Evolutionary conservation across 2,797 vertebrate genomes (phyloP), one percentile per base, ranked within the genome.

Genomic region (Chromis chromis): DNA sequence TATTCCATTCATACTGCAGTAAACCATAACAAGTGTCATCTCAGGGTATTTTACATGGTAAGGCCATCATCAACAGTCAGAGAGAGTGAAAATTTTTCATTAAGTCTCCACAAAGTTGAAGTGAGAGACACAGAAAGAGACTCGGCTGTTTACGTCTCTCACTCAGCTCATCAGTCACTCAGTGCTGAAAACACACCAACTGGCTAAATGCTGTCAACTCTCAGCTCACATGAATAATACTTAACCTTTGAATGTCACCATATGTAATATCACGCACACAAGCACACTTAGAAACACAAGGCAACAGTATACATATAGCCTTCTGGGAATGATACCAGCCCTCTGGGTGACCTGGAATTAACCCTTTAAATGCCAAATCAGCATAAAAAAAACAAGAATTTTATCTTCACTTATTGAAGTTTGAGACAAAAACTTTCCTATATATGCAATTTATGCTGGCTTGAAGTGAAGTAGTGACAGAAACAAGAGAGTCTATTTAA

Each of bases 211-310:
- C 42, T 49, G 33, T 46, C 60, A 71, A 67, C 49, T 61, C 67
- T 57, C 39, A 17, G 52, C 61, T 70, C 53, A 24, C 60, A 58
- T 63, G 42, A 74, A 72, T 79, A 68, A 74, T 27, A 85, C 76
- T 71, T 76, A 75, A 76, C 71, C 78, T 76, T 44, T 76, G 50
- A 54, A 75, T 78, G 68, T 73, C 69, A 70, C 52, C 13, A 58
- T 57, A 70, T 53, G 59, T 53, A 46, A 64, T 0, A 44, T 21
- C 53, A 62, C 16, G 27, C 55, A 58, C 14, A 39, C 53, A 56
- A 14, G 27, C 55, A 58, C 14, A 39, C 24, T 31, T 24, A 62
- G 11, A 42, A 19, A 66, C 52, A 46, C 0, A 17, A 1, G 2
- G 11, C 25, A 56, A 39, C 19, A 31, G 22, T 6, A 44, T 39